Base-by-base conservation (phyloP, 2,797 vertebrate species). In the Lateolabrax maculatus region DNA sequence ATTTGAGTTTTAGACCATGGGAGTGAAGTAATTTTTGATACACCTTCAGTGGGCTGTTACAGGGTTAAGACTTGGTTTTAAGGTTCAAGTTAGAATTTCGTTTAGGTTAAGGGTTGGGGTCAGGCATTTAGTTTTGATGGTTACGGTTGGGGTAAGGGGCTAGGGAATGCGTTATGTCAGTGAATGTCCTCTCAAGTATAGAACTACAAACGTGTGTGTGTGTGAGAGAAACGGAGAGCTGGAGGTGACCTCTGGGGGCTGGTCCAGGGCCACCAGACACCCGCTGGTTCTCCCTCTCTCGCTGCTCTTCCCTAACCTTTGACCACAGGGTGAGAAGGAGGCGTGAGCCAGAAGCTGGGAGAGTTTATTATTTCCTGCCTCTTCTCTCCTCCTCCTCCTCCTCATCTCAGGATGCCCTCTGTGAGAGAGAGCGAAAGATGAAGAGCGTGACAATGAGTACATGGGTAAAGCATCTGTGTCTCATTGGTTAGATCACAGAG, bases 361-460 rank as follows among this genome's bases (percentile, higher is more conserved):
- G 91, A 94, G 93, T 95, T 94, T 94, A 94, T 95, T 93, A 94
- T 95, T 95, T 95, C 93, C 95, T 94, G 92, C 79, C 78, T 90
- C 88, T 82, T 83, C 83, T 86, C 82, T 81, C 63, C 63, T 75
- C 70, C 74, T 77, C 39, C 46, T 67, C 72, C 64, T 83, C 80
- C 65, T 88, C 72, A 66, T 81, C 87, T 84, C 52, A 69, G 65
- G 85, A 86, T 82, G 74, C 71, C 49, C 23, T 60, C 49, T 46
- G 71, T 67, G 67, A 86, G 68, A 61, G 72, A 66, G 37, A 68
- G 61, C 73, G 76, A 58, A 43, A 48, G 65, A 79, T 68, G 61
- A 76, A 84, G 80, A 43, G 57, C 61, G 61, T 0, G 61, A 70
- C 56, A 74, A 61, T 70, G 77, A 85, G 78, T 37, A 1, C 9